phyloP scores from a whole-genome alignment of 2,888 invertebrate genomes.

The Brenthis hecate region DNA sequence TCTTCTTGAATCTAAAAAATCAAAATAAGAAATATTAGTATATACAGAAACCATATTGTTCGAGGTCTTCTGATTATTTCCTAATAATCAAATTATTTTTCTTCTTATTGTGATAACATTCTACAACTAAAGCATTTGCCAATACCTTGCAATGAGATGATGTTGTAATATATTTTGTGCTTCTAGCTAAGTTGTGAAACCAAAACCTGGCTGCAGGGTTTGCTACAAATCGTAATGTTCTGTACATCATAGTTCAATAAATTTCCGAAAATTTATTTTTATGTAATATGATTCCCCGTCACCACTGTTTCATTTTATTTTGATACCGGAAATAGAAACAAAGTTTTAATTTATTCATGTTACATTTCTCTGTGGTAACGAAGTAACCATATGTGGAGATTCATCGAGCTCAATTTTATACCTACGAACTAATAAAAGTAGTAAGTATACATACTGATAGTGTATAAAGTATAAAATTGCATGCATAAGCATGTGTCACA shows the following conservation, averaged over 20 bases:
- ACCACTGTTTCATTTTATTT: slow-evolving; percentile 60
- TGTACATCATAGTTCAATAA: slow-evolving; percentile 64
- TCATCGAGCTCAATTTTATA: slow-evolving; percentile 41
- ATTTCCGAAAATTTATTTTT: slow-evolving; percentile 46
- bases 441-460: no score
- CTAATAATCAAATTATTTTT: background rate
- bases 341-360: slow-evolving; percentile 1
- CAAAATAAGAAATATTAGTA: slow-evolving; percentile 41
- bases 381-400: slow-evolving; percentile 69
- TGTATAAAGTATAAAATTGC: background rate
- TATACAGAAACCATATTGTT: slow-evolving; percentile 29
- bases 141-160: slow-evolving; percentile 72
- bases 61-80: background rate
- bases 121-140: slow-evolving; percentile 29
- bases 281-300: slow-evolving; percentile 64
- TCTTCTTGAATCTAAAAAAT: slow-evolving; percentile 90
- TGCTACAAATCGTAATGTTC: slow-evolving; percentile 57
- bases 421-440: no score
- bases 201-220: slow-evolving; percentile 50
- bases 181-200: slow-evolving; percentile 58
- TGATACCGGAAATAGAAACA: slow-evolving; percentile 63
- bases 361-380: slow-evolving; percentile 53
- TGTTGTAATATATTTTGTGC: slow-evolving; percentile 68
- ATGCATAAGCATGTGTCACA: slow-evolving; percentile 26
- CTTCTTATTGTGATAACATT: slow-evolving; percentile 12